Base-by-base conservation (phyloP, 1,140 invertebrate species). In the Drosophila carrolli region DNA sequence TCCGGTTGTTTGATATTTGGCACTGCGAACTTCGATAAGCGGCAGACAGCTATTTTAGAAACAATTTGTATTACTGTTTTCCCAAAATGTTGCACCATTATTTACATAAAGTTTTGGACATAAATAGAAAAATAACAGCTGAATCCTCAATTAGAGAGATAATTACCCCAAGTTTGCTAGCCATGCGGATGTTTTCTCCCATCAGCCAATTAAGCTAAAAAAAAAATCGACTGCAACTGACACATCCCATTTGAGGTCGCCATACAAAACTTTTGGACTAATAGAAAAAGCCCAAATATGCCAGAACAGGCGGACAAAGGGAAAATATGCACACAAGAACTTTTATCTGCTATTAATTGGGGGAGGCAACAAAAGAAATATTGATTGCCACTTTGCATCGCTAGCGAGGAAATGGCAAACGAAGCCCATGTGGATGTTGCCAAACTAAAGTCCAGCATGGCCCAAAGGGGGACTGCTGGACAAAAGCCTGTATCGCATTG, bases 191-290 rank as follows among this genome's bases (percentile, higher is more conserved):
- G 13, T 53, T 54, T 37, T 1, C 23, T 19, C 23, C 7, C 32
- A n/a, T 5, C 23, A 48, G 8, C 67, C 65, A 71, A 71, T 71
- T 57, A 71, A 13, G 37, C 53, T 48, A 40, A 57, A 65, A 40
- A 57, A 65, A 71, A 57, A 78, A 23, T 63, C 61, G 75, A 61
- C 66, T 79, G 70, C 62, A 75, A 81, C 61, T 78, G 82, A 86
- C 82, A 82, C 41, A 79, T 66, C 55, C 71, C 72, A 82, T 82
- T 88, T 78, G 40, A 19, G 35, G 46, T 13, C 23, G 13, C 37
- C 43, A 38, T 19, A 56, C 51, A 59, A 60, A 81, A 78, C 38
- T 46, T 65, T 67, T 35, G 56, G 38, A 73, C 81, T 80, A 71
- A 86, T 85, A 60, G 43, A 54, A 48, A 59, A 61, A 35, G 37